phyloP scores from a whole-genome alignment of 2,113 vertebrate species.

The Xiphorhynchus elegans region DNA sequence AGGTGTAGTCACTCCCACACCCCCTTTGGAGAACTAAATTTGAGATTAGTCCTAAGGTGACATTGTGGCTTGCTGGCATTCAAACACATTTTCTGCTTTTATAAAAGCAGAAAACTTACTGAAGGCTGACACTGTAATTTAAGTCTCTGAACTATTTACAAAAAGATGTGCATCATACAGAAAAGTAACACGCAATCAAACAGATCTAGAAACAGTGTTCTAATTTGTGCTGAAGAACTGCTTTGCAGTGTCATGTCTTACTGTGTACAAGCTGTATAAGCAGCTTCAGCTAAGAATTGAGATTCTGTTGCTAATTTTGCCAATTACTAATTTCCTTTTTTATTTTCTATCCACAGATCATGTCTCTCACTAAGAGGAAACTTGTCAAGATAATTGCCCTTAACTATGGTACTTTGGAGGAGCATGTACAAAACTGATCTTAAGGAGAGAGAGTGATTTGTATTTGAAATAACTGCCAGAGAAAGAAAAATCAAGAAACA shows the following conservation, averaged over 20 bases:
- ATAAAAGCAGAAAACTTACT: not conserved
- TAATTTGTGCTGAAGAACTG: not conserved
- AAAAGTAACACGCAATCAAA: not conserved
- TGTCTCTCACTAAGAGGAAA: not conserved
- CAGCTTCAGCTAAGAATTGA: not conserved
- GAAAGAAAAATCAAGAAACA: not conserved
- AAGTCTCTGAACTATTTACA: not conserved
- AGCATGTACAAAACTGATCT: not conserved
- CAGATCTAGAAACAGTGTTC: not conserved
- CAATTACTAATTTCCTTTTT: not conserved
- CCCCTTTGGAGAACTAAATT: not conserved
- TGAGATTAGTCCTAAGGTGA: not conserved
- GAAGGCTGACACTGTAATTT: not conserved
- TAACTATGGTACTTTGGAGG: not conserved
- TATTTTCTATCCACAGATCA: not conserved
- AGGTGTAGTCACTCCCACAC: not conserved
- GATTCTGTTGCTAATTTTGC: not conserved
- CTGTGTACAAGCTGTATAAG: not conserved
- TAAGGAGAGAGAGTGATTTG: not conserved
- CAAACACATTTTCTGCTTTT: not conserved
- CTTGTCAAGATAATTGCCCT: not conserved
- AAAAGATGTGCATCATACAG: not conserved
- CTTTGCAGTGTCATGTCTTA: not conserved
- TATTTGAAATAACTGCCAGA: not conserved
- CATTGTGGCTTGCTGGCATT: not conserved